Evolutionary conservation across 2,888 invertebrate genomes (phyloP).

Genomic region (Erebia aethiops): DNA sequence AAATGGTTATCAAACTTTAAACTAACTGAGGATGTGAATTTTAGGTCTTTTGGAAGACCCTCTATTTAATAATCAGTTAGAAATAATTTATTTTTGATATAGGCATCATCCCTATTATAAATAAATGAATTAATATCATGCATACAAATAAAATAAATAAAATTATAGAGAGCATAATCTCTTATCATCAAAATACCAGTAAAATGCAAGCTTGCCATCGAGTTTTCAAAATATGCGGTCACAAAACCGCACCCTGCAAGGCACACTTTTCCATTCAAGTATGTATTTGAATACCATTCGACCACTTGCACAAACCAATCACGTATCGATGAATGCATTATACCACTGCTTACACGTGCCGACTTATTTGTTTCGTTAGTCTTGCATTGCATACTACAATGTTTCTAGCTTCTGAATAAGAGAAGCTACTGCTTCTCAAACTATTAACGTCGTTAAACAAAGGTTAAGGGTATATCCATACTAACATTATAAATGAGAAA

Average conservation of each 20-base stretch:
- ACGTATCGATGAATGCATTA: slow-evolving; percentile 48
- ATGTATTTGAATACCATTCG: neutral
- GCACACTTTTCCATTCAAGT: neutral
- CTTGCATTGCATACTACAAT: slow-evolving; percentile 46
- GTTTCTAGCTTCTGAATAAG: slow-evolving; percentile 36
- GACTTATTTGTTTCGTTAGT: slow-evolving; percentile 48
- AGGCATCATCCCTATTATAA: too few species aligned
- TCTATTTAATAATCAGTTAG: too few species aligned
- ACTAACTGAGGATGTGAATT: too few species aligned
- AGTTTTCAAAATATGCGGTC: neutral
- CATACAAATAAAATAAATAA: too few species aligned
- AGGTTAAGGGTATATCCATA: too few species aligned
- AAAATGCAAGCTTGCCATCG: neutral
- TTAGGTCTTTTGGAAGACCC: too few species aligned
- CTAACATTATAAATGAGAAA: too few species aligned
- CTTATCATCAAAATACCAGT: neutral
- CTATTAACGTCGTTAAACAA: too few species aligned
- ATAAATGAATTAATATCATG: too few species aligned
- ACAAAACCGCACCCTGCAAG: neutral
- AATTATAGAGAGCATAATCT: too few species aligned
- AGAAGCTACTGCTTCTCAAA: neutral
- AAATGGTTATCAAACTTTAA: too few species aligned
- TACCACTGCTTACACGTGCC: slow-evolving; percentile 57
- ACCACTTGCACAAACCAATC: slow-evolving; percentile 44
- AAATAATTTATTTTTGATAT: too few species aligned